Evolutionary conservation across 2,888 invertebrate species (phyloP), one percentile per base, ranked within the genome.

Genomic region (Chesias legatella): DNA sequence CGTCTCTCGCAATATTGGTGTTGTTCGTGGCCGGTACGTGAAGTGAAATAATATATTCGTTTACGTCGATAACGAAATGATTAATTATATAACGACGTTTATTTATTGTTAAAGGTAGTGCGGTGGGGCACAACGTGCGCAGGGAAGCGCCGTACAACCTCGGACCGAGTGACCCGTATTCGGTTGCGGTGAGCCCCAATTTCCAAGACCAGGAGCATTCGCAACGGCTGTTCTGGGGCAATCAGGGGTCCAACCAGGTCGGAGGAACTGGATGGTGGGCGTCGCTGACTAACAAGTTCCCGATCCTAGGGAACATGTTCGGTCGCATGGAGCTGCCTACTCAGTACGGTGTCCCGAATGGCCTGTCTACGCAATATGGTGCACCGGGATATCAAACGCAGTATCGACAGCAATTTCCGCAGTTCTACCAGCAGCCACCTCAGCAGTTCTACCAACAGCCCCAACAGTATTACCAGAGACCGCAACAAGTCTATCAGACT

Each of bases 251-350:
- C 46, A 88, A 86, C 52, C 82, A 83, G 65, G 88, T 88, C 11
- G 88, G 88, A 17, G 85, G 85, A 11, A 78, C 79, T 3, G 86
- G 85, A 30, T 48, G 73, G 35, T 88, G 88, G 88, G 71, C 79
- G 6, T 70, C 72, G 26, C 55, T 88, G 37, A 84, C 85, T 8
- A 85, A 86, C 54, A 88, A 88, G 48, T 88, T 85, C 54, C 88
- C 88, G 0, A 70, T 86, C 50, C 53, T 88, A 37, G 74, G 73
- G 34, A 78, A 64, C 36, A 83, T 85, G 81, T 88, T 88, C 47
- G 86, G 86, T 10, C 73, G 79, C 20, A 76, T 86, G 73, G 78
- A 86, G 53, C 47, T 79, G 30, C 70, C 77, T 0, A 33, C 70
- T 0, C 69, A 78, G 43, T 79, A 79, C 41, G 78, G 75, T 20